Conservation (phyloP, 2,797 vertebrate species). For the Anabacerthia variegaticeps region DNA sequence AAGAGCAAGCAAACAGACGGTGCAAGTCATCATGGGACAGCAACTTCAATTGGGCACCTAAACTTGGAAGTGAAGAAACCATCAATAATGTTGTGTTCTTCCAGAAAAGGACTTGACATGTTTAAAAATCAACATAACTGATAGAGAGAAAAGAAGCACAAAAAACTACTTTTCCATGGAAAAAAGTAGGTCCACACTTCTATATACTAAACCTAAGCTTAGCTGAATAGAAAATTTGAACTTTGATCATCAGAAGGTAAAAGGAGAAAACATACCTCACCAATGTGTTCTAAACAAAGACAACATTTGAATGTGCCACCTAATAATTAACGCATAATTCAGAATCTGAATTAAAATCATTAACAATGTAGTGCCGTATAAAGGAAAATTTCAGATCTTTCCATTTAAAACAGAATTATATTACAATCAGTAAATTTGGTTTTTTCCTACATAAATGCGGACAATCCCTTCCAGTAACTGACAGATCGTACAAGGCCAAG, state of each 20-base stretch:
- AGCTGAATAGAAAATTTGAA: not conserved
- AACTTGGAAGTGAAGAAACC: not conserved
- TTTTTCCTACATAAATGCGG: not conserved
- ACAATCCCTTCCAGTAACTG: not conserved
- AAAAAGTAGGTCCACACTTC: not conserved
- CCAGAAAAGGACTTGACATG: not conserved
- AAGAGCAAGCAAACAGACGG: not conserved
- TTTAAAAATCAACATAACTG: not conserved
- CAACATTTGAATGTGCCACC: not conserved
- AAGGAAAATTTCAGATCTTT: not conserved
- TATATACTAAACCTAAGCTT: not conserved
- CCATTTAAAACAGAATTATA: not conserved
- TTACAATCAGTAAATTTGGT: not conserved
- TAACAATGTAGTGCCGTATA: not conserved
- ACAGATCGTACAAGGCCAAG: not conserved
- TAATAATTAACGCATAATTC: not conserved
- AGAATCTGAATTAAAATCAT: not conserved
- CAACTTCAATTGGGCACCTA: not conserved
- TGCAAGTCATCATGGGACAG: not conserved
- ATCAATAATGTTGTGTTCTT: not conserved
- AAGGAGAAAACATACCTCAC: not conserved
- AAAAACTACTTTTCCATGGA: not conserved
- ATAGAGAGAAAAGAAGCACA: not conserved
- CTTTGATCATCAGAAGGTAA: not conserved
- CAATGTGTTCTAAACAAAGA: not conserved